Evolutionary conservation across 2,113 vertebrate species (phyloP), one percentile per base, ranked within the genome.

Genomic region (Craseonycteris thonglongyai): DNA sequence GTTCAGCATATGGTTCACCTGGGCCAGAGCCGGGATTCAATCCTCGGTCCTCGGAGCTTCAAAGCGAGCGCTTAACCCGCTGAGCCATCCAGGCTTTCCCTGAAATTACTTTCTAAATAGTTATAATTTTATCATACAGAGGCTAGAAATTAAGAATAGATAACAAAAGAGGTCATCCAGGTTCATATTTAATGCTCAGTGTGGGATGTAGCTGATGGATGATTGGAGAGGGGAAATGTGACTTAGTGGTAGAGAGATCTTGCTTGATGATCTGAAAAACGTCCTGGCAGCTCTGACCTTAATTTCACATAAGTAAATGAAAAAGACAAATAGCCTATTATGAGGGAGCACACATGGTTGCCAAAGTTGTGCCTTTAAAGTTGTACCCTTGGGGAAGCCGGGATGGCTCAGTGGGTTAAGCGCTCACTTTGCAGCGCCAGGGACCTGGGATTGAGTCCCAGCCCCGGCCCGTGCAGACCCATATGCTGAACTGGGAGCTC

Each of bases 71-170:
- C n/a, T n/a, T n/a, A n/a, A n/a, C n/a, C n/a, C n/a, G n/a, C n/a
- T n/a, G n/a, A n/a, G n/a, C n/a, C n/a, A n/a, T n/a, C n/a, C n/a
- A n/a, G n/a, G n/a, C n/a, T n/a, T n/a, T n/a, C n/a, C n/a, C n/a
- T n/a, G 83, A 95, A 95, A 97, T 94, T 93, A 59, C 96, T 96
- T 97, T 96, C 94, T 95, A 97, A 96, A 95, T 95, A 97, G 93
- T 96, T 95, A 95, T 96, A 97, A 97, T 97, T 97, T 97, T 97
- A 97, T 84, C 87, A 78, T 66, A 71, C 90, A 95, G 87, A 96
- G 83, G 79, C 71, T 93, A 95, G 95, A 96, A 95, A 96, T 84
- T 84, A 74, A 88, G 93, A 92, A 95, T 96, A 93, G 96, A 94
- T 86, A 95, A 95, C 96, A 66, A 58, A 88, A 88, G 76, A 95